Evolutionary conservation across 2,888 invertebrate genomes (phyloP), one percentile per base, ranked within the genome.

Genomic region (Muscina levida): DNA sequence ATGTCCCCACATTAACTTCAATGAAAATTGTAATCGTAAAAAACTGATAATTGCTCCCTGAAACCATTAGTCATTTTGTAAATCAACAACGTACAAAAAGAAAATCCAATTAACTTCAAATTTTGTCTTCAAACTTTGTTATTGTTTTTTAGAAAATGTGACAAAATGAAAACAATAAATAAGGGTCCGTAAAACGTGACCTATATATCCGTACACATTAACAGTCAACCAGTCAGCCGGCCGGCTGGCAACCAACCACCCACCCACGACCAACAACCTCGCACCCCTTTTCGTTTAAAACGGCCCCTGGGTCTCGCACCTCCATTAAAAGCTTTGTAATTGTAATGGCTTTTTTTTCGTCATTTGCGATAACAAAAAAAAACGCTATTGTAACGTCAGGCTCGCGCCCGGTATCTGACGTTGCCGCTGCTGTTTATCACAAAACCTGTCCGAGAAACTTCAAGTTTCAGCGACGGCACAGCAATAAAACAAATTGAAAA

Each of bases 391-490:
- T 2, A 51, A 51, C 22, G 5, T 22, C 51, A 51, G 4, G 46
- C 46, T 46, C 17, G 31, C 46, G 17, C 17, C 44, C 8, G 46
- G 46, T 46, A 31, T 31, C 31, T 44, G 44, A 2, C 13, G n/a
- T 44, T 13, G 44, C 6, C 2, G 44, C 44, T 15, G 24, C 39
- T 37, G 37, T 39, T 59, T 59, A 59, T 59, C 59, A n/a, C 31
- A 8, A 62, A 62, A 22, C 42, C 39, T 42, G 22, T 22, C 62
- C 62, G 15, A 59, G n/a, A 59, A 59, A 59, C 59, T 37, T 19
- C 19, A 59, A 59, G 37, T 62, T 42, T 62, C 62, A 62, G 42
- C 19, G 6, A 51, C 4, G 31, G 8, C 3, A 31, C 31, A 53
- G 24, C 15, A 51, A 51, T 19, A 59, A 42, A 62, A 42, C 62